Conservation (phyloP, 2,797 vertebrate species). For the Pseudochaenichthys georgianus region DNA sequence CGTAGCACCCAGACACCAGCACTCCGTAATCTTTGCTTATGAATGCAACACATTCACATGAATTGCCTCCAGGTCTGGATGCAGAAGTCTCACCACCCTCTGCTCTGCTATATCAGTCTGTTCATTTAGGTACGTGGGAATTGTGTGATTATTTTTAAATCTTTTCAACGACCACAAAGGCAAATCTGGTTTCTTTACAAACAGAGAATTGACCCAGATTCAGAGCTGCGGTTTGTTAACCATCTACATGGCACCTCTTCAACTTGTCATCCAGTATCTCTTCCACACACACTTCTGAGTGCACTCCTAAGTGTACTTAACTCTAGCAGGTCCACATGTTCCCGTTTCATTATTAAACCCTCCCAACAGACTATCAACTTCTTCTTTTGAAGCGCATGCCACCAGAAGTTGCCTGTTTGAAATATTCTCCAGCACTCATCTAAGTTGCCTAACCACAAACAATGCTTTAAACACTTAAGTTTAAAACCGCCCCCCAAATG, state of each 20-base stretch:
- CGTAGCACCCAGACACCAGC: conserved; percentile 48
- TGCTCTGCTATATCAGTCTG: conserved; percentile 11
- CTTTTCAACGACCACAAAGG: conserved; percentile 18
- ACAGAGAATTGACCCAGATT: conserved; percentile 58
- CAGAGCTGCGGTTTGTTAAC: conserved; percentile 59
- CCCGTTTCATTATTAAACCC: conserved; percentile 80
- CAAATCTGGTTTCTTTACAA: conserved; percentile 43
- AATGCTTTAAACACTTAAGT: conserved; percentile 70
- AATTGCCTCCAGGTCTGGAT: conserved; percentile 16
- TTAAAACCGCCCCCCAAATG: conserved; percentile 49
- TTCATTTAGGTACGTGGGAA: conserved; percentile 17
- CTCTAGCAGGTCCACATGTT: conserved; percentile 73
- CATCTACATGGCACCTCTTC: conserved; percentile 62
- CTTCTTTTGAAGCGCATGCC: conserved; percentile 58
- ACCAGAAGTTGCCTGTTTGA: conserved; percentile 64
- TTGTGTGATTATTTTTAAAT: conserved; percentile 15
- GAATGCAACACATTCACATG: conserved; percentile 31
- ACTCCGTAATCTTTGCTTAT: conserved; percentile 29
- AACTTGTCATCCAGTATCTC: conserved; percentile 69
- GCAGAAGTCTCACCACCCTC: conserved; percentile 3
- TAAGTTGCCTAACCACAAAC: conserved; percentile 60
- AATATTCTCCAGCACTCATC: conserved; percentile 56
- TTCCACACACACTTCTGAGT: conserved; percentile 76
- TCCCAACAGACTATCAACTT: conserved; percentile 77
- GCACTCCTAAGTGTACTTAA: conserved; percentile 80